Base-by-base conservation (phyloP, 2,113 vertebrate genomes). In the Camelus dromedarius region DNA sequence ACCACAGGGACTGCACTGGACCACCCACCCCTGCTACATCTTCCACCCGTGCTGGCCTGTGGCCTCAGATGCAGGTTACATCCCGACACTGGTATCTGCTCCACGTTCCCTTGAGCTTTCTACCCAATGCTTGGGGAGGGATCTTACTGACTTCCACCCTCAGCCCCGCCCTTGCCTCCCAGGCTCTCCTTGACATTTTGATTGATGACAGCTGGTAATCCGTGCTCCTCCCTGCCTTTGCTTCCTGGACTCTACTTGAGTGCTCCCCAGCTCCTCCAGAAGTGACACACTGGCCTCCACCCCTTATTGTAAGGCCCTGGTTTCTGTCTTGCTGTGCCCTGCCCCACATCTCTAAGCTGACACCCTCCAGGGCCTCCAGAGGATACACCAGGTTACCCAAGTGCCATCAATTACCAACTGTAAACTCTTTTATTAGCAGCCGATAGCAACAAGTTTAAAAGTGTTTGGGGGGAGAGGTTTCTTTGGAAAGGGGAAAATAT, bases 231-330 rank as follows among this genome's bases (percentile, higher is more conserved):
- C 26, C 87, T 50, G 28, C 73, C 42, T 4, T 32, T 2, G n/a
- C 60, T 86, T 52, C 92, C 48, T 26, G 35, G 32, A 15, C 52
- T 91, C 77, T 24, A 42, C 14, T 8, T 35, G 38, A 62, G 24
- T 2, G 11, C 83, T 72, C 46, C 32, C 32, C 28, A 15, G 38
- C 66, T 76, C 24, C 81, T 87, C 58, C 67, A 72, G 76, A 38
- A 93, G 67, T 24, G 70, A 79, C 86, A 93, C 28, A 5, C n/a
- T 91, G 66, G 35, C 92, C 94, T 91, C 88, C 72, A 42, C 79
- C 94, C 87, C 10, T 52, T 42, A 32, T 12, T 38, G 60, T 80
- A 28, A 93, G 50, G 58, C 42, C 30, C n/a, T 62, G 15, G 42
- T 52, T 94, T 81, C 93, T 52, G 4, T 46, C 73, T 58, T 62